Evolutionary conservation across 2,888 invertebrate species (phyloP).

Genomic region (Crematogaster levior): DNA sequence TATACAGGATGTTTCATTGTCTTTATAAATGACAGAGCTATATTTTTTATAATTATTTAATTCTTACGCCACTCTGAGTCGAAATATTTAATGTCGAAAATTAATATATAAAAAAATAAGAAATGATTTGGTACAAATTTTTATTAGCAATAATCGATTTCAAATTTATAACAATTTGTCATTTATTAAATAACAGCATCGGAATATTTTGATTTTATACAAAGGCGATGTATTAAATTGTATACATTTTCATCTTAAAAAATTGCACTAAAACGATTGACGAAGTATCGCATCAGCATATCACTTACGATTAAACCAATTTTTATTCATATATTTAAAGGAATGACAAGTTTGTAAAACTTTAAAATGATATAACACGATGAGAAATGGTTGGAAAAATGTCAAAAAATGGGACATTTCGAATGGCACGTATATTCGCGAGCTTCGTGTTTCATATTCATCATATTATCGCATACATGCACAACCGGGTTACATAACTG

Average conservation of each 20-base stretch:
- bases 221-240: not conserved
- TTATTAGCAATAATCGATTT: not conserved
- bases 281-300: not conserved
- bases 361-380: not conserved
- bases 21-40: not conserved
- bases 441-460: slow-evolving; percentile 24
- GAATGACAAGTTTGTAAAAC: not conserved
- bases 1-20: not conserved
- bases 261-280: not conserved
- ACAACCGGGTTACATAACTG: slow-evolving; percentile 2
- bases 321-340: slow-evolving; percentile 22
- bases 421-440: slow-evolving; percentile 11
- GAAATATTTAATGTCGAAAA: not conserved
- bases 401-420: slow-evolving; percentile 33
- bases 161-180: not conserved
- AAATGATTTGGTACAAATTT: not conserved
- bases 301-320: not conserved
- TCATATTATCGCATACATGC: slow-evolving; percentile 13
- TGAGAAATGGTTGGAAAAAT: not conserved
- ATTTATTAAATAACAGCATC: not conserved
- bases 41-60: not conserved
- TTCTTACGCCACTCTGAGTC: not conserved
- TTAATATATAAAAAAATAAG: not conserved
- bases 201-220: not conserved
- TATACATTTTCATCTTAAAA: not conserved